A percentile compares a stretch with the other conserved stretches of the same genome.
Conservation (phyloP, 2,113 vertebrate species). For the Apaloderma vittatum region DNA sequence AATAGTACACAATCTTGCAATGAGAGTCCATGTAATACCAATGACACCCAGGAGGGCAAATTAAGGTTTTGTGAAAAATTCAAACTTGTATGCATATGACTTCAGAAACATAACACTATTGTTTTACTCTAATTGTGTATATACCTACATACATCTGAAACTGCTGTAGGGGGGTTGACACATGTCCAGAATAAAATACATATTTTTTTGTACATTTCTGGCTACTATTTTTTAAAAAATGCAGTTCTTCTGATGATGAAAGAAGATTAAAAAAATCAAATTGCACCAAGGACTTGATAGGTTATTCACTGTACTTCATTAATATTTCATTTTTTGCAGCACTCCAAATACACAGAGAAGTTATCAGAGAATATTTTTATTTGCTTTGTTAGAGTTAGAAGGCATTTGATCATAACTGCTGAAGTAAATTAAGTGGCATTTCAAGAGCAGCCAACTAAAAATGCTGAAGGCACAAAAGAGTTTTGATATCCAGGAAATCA, state of each 20-base stretch:
- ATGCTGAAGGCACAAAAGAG: conserved; percentile 36
- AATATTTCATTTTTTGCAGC: conserved; percentile 55
- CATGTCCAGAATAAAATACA: neutral
- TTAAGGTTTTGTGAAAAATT: conserved; percentile 13
- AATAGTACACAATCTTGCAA: neutral
- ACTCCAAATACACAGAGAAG: conserved; percentile 15
- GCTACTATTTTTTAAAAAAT: neutral
- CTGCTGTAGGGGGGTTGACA: neutral
- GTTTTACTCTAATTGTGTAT: neutral
- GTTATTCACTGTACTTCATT: neutral
- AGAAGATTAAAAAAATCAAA: conserved; percentile 4
- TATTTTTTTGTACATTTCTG: neutral
- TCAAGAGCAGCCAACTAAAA: conserved; percentile 54
- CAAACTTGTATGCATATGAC: neutral
- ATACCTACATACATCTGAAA: neutral
- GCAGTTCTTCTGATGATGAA: conserved; percentile 12
- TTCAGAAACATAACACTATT: neutral
- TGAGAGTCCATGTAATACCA: neutral
- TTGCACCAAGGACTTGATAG: neutral
- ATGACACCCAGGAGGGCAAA: neutral
- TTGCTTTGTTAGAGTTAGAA: conserved; percentile 9
- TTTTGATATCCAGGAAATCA: conserved; percentile 62
- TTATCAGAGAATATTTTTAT: neutral
- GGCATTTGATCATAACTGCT: conserved; percentile 56
- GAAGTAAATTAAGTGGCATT: conserved; percentile 69